These are phyloP conservation scores for Alces alces DNA, from an alignment of 2,113 vertebrate genomes.

Conservation along the genomic window DNA sequence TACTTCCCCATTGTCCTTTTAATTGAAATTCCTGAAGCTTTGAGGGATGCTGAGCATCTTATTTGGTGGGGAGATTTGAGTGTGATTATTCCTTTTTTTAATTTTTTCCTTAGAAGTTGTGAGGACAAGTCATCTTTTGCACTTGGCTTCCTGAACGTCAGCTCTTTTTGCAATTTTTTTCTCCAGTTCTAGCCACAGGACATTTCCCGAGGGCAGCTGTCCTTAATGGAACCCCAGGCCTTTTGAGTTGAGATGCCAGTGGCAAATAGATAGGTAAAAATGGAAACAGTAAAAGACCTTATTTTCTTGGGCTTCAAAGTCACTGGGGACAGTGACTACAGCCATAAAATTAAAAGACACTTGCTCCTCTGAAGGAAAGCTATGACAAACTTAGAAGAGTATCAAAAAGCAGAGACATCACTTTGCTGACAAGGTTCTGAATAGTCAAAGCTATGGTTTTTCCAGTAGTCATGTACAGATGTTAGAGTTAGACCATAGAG, in stretches of 20 bases:
- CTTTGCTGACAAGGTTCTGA: background rate
- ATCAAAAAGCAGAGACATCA: background rate
- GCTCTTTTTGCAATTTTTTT: background rate
- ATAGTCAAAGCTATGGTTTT: background rate
- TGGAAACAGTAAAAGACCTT: background rate
- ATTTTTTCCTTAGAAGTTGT: background rate
- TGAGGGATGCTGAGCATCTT: background rate
- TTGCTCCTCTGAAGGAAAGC: background rate
- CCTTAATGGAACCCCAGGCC: background rate
- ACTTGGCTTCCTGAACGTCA: background rate
- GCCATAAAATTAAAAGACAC: background rate
- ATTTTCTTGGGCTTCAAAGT: background rate
- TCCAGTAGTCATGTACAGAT: background rate
- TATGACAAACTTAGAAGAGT: background rate
- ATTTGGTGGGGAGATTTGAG: background rate
- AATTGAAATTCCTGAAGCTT: background rate
- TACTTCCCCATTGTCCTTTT: background rate
- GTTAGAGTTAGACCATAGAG: background rate
- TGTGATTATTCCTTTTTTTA: background rate
- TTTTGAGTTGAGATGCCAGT: background rate
- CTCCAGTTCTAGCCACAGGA: background rate
- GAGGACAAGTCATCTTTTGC: background rate
- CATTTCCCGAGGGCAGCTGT: background rate
- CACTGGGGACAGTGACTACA: too few species aligned
- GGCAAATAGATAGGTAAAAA: background rate